These are phyloP conservation scores for Parasteatoda tepidariorum DNA, from an alignment of 1,140 invertebrate species.

Conservation along the genomic window DNA sequence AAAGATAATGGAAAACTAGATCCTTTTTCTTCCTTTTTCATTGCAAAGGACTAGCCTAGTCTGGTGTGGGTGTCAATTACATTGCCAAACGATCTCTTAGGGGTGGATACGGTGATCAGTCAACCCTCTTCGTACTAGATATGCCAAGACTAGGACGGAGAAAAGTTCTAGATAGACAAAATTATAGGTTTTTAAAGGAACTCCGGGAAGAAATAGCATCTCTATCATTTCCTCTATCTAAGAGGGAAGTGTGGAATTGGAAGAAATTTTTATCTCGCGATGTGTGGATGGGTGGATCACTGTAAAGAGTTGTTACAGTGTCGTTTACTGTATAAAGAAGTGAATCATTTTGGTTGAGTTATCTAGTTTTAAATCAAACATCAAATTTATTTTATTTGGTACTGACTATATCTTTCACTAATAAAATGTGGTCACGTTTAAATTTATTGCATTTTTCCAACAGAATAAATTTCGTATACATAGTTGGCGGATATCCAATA, in stretches of 20 bases:
- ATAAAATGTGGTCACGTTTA: too few relatives aligned
- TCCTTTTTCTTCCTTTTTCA: conserved; percentile 1
- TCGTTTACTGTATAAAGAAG: too few relatives aligned
- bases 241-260: too few relatives aligned
- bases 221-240: not conserved
- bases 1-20: conserved; percentile 36
- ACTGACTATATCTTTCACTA: too few relatives aligned
- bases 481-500: too few relatives aligned
- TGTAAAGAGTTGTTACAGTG: too few relatives aligned
- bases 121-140: conserved; percentile 13
- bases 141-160: not conserved
- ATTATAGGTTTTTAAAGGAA: conserved; percentile 6
- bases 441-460: too few relatives aligned
- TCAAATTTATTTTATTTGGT: too few relatives aligned
- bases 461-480: too few relatives aligned
- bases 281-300: not conserved
- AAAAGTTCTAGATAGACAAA: not conserved
- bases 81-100: conserved; percentile 34
- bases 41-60: conserved; percentile 8
- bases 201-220: not conserved
- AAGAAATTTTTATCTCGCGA: not conserved
- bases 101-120: conserved; percentile 39
- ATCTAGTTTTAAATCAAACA: too few relatives aligned
- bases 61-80: conserved; percentile 50
- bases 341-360: too few relatives aligned